Conservation (phyloP, 2,113 vertebrate species). For the Scortum barcoo region DNA sequence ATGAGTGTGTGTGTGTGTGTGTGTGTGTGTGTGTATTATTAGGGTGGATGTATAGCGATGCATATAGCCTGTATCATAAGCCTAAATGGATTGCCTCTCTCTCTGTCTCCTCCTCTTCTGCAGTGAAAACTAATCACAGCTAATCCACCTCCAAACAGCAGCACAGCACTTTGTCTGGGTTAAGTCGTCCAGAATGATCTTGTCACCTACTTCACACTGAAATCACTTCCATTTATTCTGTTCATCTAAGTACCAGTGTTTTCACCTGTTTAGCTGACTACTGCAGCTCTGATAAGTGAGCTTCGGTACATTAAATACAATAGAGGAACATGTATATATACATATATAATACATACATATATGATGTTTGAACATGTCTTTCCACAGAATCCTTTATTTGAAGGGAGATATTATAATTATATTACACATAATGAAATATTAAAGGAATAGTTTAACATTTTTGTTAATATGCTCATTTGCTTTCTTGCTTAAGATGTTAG, state of each 20-base stretch:
- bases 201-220: slow-evolving; percentile 5
- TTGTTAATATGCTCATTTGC: neutral
- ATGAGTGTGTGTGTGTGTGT: slow-evolving; percentile 47
- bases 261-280: neutral
- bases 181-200: slow-evolving; percentile 31
- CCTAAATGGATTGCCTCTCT: slow-evolving; percentile 51
- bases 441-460: neutral
- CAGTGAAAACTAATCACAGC: slow-evolving; percentile 49
- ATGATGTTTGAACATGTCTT: neutral
- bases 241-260: neutral
- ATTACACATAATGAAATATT: neutral
- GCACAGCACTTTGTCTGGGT: slow-evolving; percentile 16
- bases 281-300: neutral
- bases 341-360: no score
- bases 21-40: neutral
- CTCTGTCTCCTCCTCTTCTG: slow-evolving; percentile 32
- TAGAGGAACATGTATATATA: no score
- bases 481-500: neutral
- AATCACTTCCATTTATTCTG: neutral
- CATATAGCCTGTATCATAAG: slow-evolving; percentile 18
- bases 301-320: no score
- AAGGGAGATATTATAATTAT: neutral
- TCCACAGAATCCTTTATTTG: neutral
- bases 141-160: slow-evolving; percentile 52
- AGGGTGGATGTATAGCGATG: slow-evolving; percentile 41